phyloP scores from a whole-genome alignment of 2,888 invertebrate genomes.

The Agrypnus murinus region DNA sequence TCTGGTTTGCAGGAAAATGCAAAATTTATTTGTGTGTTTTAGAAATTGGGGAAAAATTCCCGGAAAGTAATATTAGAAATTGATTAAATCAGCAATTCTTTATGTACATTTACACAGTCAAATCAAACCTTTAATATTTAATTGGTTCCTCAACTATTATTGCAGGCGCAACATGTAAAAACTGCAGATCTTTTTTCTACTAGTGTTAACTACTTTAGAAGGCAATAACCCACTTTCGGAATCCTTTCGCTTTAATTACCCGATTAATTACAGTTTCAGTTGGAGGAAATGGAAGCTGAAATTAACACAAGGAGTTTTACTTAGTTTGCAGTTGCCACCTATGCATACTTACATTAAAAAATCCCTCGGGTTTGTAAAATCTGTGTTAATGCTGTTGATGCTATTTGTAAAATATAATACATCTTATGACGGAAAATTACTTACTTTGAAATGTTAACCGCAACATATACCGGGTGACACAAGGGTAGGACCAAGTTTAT shows the following conservation, averaged over 20 bases:
- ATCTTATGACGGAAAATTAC: too few species aligned
- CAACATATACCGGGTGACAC: too few species aligned
- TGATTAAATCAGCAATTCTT: not conserved
- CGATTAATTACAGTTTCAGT: conserved; percentile 5
- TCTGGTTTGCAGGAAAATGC: too few species aligned
- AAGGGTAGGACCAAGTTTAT: too few species aligned
- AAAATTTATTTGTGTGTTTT: too few species aligned
- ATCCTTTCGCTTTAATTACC: conserved; percentile 9
- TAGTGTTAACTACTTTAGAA: not conserved
- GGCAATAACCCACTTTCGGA: not conserved
- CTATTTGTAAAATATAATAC: too few species aligned
- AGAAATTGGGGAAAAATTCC: too few species aligned
- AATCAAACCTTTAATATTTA: not conserved
- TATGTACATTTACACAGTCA: not conserved
- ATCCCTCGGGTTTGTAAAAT: conserved; percentile 3
- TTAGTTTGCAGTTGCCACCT: conserved; percentile 1
- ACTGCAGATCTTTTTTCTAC: not conserved
- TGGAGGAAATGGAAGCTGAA: conserved; percentile 9
- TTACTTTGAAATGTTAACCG: too few species aligned
- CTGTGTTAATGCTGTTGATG: conserved; percentile 1
- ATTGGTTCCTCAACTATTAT: not conserved
- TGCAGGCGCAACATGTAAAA: not conserved
- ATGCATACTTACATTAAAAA: conserved; percentile 2
- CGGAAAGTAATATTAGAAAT: not conserved
- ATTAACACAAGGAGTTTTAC: conserved; percentile 18